phyloP scores from a whole-genome alignment of 2,888 invertebrate genomes.

The Patella ulyssiponensis region DNA sequence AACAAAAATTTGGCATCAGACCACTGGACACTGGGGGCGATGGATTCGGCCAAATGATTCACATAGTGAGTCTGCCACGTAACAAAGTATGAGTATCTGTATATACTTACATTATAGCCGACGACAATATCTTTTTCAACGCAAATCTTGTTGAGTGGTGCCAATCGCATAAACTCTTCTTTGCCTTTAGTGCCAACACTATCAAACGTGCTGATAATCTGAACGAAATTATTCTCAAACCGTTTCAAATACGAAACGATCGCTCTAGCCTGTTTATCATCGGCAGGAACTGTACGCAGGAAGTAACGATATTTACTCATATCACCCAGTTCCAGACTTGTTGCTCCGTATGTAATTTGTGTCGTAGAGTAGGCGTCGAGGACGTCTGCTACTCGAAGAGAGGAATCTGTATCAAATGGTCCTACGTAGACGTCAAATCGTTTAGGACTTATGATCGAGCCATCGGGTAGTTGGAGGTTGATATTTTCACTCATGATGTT shows the following conservation, averaged over 20 bases:
- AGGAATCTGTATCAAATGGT: constrained; percentile 58
- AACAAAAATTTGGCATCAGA: too few relatives aligned
- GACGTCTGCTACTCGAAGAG: constrained; percentile 62
- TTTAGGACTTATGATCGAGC: constrained; percentile 44
- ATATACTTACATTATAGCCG: constrained; percentile 36
- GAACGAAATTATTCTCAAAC: constrained; percentile 67
- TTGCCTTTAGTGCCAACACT: constrained; percentile 56
- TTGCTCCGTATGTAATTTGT: constrained; percentile 67
- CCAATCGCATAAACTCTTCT: constrained; percentile 62
- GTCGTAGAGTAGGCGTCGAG: constrained; percentile 60
- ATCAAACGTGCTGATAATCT: constrained; percentile 64
- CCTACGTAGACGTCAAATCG: constrained; percentile 60
- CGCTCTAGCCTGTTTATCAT: constrained; percentile 67
- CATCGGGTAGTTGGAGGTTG: constrained; percentile 36
- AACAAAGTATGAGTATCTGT: too few relatives aligned
- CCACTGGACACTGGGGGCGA: too few relatives aligned
- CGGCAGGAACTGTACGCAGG: constrained; percentile 65
- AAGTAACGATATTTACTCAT: constrained; percentile 58
- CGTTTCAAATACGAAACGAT: constrained; percentile 71
- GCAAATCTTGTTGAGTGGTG: constrained; percentile 61
- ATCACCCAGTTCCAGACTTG: constrained; percentile 54
- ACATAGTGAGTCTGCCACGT: too few relatives aligned
- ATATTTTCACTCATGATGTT: constrained; percentile 64
- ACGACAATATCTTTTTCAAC: constrained; percentile 56
- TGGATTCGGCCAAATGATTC: too few relatives aligned